A percentile compares a stretch with the other conserved stretches of the same genome.
Conservation (phyloP, 2,797 vertebrate species). For the Xenentodon cancila region DNA sequence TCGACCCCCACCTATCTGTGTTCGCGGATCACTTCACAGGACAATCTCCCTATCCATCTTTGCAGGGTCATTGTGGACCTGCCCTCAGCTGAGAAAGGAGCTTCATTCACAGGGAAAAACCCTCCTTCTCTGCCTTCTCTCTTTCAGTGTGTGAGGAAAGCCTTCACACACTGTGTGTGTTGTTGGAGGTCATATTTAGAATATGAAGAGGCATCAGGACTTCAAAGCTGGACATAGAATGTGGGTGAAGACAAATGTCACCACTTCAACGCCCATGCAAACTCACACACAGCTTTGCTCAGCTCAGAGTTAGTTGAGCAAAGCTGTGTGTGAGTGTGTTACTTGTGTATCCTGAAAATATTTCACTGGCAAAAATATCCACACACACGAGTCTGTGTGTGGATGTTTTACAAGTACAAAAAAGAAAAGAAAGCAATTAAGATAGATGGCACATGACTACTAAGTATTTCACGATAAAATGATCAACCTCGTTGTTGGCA, state of each 20-base stretch:
- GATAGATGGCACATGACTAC: background rate
- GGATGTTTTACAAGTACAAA: no score
- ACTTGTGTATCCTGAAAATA: background rate
- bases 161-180: slow-evolving; percentile 59
- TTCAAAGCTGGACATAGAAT: slow-evolving; percentile 78
- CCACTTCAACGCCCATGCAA: slow-evolving; percentile 23
- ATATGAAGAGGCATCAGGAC: slow-evolving; percentile 85
- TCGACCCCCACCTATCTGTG: slow-evolving; percentile 76
- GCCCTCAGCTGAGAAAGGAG: slow-evolving; percentile 83
- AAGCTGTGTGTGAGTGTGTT: no score
- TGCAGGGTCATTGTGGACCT: slow-evolving; percentile 85
- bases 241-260: slow-evolving; percentile 60
- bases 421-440: background rate
- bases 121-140: slow-evolving; percentile 55
- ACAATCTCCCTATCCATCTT: slow-evolving; percentile 90
- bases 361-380: background rate
- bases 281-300: slow-evolving; percentile 2
- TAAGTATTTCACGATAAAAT: background rate
- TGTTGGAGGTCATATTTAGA: slow-evolving; percentile 80
- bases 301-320: background rate
- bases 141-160: slow-evolving; percentile 67
- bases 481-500: slow-evolving; percentile 1
- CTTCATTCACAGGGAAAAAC: slow-evolving; percentile 85
- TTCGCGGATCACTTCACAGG: slow-evolving; percentile 92
- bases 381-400: no score